Conservation (phyloP, 37 sponge, comb jelly and placozoan genomes). For the Agelas oroides region DNA sequence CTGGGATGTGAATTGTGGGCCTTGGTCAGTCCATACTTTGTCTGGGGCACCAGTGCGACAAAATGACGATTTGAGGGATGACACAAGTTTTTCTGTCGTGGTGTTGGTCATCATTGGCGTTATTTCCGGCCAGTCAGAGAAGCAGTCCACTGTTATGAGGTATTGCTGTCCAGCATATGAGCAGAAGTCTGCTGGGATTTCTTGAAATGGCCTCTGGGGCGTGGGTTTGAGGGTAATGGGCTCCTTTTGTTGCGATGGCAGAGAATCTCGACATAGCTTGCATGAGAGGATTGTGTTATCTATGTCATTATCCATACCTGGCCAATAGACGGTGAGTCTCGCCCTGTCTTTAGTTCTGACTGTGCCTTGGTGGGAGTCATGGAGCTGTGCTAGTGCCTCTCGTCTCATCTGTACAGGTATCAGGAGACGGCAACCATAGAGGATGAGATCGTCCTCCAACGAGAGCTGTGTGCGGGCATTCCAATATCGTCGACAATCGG, state of each 20-base stretch:
- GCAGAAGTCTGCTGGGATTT: slow-evolving; percentile 33
- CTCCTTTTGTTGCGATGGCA: slow-evolving; percentile 11
- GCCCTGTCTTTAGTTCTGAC: too few relatives aligned
- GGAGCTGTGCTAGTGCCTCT: neutral
- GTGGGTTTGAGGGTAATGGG: slow-evolving; percentile 13
- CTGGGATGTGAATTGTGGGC: neutral
- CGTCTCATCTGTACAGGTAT: slow-evolving; percentile 11
- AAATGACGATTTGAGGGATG: too few relatives aligned
- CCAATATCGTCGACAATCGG: slow-evolving; percentile 13
- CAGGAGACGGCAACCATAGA: slow-evolving; percentile 38
- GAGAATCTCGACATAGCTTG: slow-evolving; percentile 14
- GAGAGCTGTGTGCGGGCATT: neutral
- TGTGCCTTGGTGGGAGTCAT: too few relatives aligned
- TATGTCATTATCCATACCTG: too few relatives aligned
- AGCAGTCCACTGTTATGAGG: slow-evolving; percentile 25
- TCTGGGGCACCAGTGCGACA: slow-evolving; percentile 32
- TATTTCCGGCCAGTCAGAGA: too few relatives aligned
- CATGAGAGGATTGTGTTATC: slow-evolving; percentile 15
- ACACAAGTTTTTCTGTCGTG: too few relatives aligned
- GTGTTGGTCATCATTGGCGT: too few relatives aligned
- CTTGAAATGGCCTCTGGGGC: slow-evolving; percentile 32
- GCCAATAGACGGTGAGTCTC: too few relatives aligned
- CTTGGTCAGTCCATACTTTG: too few relatives aligned
- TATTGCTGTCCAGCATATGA: slow-evolving; percentile 9
- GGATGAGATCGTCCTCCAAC: slow-evolving; percentile 39